Evolutionary conservation across 2,113 vertebrate species (phyloP), one percentile per base, ranked within the genome.

Genomic region (Ciconia stormi): DNA sequence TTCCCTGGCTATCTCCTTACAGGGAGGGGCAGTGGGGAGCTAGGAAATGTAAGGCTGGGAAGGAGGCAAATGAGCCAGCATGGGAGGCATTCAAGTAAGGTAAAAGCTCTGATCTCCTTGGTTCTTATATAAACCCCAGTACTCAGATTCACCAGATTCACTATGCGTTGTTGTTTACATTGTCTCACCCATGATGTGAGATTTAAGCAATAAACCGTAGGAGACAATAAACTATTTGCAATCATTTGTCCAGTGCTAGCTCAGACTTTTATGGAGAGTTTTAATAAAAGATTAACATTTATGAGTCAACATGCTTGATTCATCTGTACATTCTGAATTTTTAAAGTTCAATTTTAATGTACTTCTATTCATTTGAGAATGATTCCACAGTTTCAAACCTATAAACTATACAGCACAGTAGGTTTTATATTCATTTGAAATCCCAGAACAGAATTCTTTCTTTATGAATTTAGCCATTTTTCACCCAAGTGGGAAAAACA

Each of bases 311-410:
- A 22, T 53, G 52, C 80, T 95, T 96, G 89, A 97, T 82, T 97
- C 93, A 97, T 69, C 83, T 96, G 80, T 94, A 96, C 93, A 86
- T 90, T 92, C 83, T 92, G 77, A 95, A 92, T 92, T 96, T 95
- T 87, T 96, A 65, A 97, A 97, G 94, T 97, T 97, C 86, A 94
- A 82, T 95, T 97, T 96, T 97, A 93, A 97, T 95, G 94, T 85
- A 95, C 73, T 96, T 96, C 63, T 91, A 52, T 91, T 95, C 76
- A 97, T 95, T 96, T 97, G 83, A 92, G 91, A 97, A 96, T 94
- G 62, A 94, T 90, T 96, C 91, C 96, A 96, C 46, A 97, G 92
- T 95, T 97, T 97, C 65, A 86, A 86, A 96, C 66, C 89, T 86
- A 96, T 87, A 94, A 96, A 85, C 29, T 95, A 87, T 19, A 78